A percentile compares a stretch with the other conserved stretches of the same genome.
These are phyloP conservation scores for Spinus olivaceus DNA, from an alignment of 2,797 vertebrate species.

Conservation along the genomic window DNA sequence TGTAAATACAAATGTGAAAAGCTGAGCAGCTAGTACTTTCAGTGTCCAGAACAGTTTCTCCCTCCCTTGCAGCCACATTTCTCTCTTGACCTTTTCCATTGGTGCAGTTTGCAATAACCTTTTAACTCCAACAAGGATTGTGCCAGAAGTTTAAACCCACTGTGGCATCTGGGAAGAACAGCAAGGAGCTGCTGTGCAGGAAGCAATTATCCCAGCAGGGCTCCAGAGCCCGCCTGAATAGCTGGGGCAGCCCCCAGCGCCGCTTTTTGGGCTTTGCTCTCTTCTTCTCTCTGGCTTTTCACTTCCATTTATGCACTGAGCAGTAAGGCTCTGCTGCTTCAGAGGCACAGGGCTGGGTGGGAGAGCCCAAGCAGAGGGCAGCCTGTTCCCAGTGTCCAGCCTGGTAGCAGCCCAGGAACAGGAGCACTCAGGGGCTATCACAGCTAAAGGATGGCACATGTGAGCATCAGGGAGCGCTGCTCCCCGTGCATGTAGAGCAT, in stretches of 20 bases:
- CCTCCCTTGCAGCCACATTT: fast-evolving
- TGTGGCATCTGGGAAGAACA: constrained; percentile 2
- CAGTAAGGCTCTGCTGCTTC: fast-evolving
- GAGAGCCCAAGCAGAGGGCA: neutral
- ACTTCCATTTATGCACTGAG: neutral
- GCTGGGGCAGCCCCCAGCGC: neutral
- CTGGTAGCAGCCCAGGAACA: neutral
- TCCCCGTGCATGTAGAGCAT: fast-evolving
- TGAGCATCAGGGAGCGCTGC: neutral
- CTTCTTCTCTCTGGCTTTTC: neutral
- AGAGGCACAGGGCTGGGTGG: neutral
- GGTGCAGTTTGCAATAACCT: constrained; percentile 2
- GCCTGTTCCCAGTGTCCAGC: fast-evolving
- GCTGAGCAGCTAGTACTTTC: neutral
- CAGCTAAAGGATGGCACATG: fast-evolving
- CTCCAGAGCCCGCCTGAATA: neutral
- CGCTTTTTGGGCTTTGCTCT: neutral
- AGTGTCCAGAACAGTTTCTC: neutral
- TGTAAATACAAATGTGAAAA: neutral
- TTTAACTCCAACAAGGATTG: constrained; percentile 26
- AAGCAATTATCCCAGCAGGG: constrained; percentile 61
- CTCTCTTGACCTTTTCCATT: neutral
- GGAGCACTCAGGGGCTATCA: fast-evolving
- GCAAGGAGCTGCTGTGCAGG: constrained; percentile 34
- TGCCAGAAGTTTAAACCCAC: constrained; percentile 49